A percentile compares a stretch with the other conserved stretches of the same genome.
These are phyloP conservation scores for Ormyrus thymus DNA, from an alignment of 2,888 invertebrate genomes.

Conservation along the genomic window DNA sequence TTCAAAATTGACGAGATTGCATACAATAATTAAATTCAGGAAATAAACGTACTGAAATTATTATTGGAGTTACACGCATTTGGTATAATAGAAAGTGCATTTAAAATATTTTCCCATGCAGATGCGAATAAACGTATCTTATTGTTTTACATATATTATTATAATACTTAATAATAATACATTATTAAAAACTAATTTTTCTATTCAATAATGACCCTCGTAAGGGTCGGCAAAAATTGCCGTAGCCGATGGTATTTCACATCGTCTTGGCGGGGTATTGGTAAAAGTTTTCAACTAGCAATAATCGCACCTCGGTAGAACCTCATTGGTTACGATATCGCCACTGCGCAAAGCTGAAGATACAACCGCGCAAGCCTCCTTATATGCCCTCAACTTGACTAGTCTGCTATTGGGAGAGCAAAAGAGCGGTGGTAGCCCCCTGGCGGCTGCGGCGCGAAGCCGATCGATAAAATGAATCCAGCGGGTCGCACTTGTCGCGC, in stretches of 20 bases:
- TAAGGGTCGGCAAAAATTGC: conserved; percentile 84
- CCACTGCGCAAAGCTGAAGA: conserved; percentile 90
- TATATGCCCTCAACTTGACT: conserved; percentile 48
- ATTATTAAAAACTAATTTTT: conserved; percentile 35
- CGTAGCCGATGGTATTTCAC: conserved; percentile 87
- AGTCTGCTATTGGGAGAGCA: not conserved
- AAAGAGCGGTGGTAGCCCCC: conserved; percentile 25
- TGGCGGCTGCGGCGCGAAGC: not conserved
- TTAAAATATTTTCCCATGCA: no score
- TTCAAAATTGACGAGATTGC: no score
- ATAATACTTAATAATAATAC: no score
- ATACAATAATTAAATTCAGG: no score
- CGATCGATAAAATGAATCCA: not conserved
- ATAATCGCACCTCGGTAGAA: conserved; percentile 91
- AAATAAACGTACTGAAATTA: no score
- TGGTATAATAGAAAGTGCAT: no score
- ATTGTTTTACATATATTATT: no score
- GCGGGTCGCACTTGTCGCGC: not conserved
- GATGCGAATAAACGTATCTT: no score
- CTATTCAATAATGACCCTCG: conserved; percentile 55
- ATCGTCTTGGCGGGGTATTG: conserved; percentile 91
- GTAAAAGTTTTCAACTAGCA: conserved; percentile 96
- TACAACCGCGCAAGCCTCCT: not conserved
- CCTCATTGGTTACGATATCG: conserved; percentile 94
- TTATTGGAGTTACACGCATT: no score